Conservation (phyloP, 1,140 invertebrate genomes). For the Ptiloglossa arizonensis region DNA sequence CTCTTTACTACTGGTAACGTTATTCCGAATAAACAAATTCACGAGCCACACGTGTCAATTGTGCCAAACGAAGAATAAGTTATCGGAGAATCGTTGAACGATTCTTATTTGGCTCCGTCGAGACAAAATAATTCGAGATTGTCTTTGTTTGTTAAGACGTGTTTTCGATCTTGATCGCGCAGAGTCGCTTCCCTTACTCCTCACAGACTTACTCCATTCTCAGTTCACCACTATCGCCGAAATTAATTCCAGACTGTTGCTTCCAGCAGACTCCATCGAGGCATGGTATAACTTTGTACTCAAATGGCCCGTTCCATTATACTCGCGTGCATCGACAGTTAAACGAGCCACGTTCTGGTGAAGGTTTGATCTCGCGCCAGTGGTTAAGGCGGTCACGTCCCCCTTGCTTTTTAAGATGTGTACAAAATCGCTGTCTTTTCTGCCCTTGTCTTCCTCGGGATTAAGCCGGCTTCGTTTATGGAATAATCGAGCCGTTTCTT, state of each 20-base stretch:
- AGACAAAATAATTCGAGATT: not conserved
- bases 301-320: slow-evolving; percentile 53
- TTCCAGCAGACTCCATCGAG: slow-evolving; percentile 28
- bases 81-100: not conserved
- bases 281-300: slow-evolving; percentile 51
- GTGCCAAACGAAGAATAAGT: no score
- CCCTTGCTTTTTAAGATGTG: not conserved
- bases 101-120: not conserved
- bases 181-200: not conserved
- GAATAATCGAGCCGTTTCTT: slow-evolving; percentile 12
- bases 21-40: no score
- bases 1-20: no score
- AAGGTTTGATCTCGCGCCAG: not conserved
- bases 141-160: not conserved
- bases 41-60: no score
- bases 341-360: slow-evolving; percentile 24
- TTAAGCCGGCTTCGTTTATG: not conserved
- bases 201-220: slow-evolving; percentile 26
- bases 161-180: slow-evolving; percentile 26
- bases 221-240: slow-evolving; percentile 18
- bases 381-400: slow-evolving; percentile 13
- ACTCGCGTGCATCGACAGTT: slow-evolving; percentile 46
- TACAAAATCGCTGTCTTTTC: not conserved
- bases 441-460: not conserved
- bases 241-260: slow-evolving; percentile 60